phyloP scores from a whole-genome alignment of 2,113 vertebrate genomes.

The Calidris pygmaea region DNA sequence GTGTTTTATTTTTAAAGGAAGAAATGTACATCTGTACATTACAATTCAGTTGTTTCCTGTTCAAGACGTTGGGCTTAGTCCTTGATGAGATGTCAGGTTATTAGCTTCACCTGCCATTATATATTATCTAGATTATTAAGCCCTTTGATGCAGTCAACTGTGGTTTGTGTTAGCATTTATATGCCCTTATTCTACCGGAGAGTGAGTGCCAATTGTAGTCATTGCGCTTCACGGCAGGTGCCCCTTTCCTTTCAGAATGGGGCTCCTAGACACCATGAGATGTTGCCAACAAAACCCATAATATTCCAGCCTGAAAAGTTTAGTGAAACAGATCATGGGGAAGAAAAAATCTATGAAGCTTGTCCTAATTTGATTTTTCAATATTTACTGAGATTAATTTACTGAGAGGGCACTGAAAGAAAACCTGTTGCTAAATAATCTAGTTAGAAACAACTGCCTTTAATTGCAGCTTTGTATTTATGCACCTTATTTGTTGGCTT shows the following conservation, averaged over 20 bases:
- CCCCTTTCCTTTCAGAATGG: neutral
- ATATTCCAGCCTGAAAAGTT: neutral
- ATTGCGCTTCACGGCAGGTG: neutral
- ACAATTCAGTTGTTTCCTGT: slow-evolving; percentile 28
- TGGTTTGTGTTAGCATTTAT: slow-evolving; percentile 51
- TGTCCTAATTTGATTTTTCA: slow-evolving; percentile 24
- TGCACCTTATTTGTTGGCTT: slow-evolving; percentile 48
- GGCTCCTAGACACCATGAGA: neutral
- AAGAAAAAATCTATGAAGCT: slow-evolving; percentile 3
- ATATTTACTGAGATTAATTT: slow-evolving; percentile 39
- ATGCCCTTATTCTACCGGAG: neutral
- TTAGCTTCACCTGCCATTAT: slow-evolving; percentile 52
- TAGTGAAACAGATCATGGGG: neutral
- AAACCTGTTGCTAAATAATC: slow-evolving; percentile 71
- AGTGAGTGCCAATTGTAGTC: neutral
- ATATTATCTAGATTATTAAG: slow-evolving; percentile 53
- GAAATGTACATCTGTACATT: neutral
- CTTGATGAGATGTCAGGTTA: slow-evolving; percentile 38
- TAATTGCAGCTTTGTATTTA: slow-evolving; percentile 64
- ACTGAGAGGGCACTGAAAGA: slow-evolving; percentile 10
- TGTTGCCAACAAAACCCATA: neutral
- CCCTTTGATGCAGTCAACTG: slow-evolving; percentile 25
- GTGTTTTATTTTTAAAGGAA: neutral
- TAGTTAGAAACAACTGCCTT: slow-evolving; percentile 57
- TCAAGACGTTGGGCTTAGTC: neutral